Base-by-base conservation (phyloP, 2,888 invertebrate species). In the Phaonia tiefii region DNA sequence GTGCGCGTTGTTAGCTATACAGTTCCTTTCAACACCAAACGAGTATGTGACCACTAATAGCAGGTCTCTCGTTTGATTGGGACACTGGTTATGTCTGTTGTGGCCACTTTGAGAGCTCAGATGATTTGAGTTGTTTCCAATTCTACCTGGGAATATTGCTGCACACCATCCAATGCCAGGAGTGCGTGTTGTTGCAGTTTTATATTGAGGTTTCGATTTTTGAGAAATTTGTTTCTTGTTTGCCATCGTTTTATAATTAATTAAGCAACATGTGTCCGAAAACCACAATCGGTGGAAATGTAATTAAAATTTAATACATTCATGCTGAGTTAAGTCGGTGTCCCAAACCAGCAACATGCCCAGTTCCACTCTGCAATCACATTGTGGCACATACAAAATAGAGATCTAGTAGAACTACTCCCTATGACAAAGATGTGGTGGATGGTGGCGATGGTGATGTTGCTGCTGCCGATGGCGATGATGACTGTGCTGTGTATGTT, bases 281-380 rank as follows among this genome's bases (percentile, higher is more conserved):
- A 76, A 60, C 79, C 76, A 67, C 83, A 80, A 82, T 75, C 72
- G 63, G 54, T 84, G 83, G 79, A 83, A 84, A 85, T 82, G 84
- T 84, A 84, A 85, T 85, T 84, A 85, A 85, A 85, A 85, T 83
- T 85, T 84, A 85, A 85, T 85, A 82, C 84, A 80, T 82, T 77
- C 84, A 77, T 44, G 83, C 78, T 80, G 83, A 20, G 80, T 37
- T 75, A 74, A 72, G 73, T 63, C 65, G 13, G 60, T 49, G 58
- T 11, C 15, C 11, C 20, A 63, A 39, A 66, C 17, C 26, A 26
- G 15, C 11, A 13, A 22, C 7, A 2, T 10, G 65, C 65, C 3
- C 46, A 54, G 22, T 26, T 46, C 46, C 22, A 46, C 26, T 15
- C 11, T 5, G 22, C n/a, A 37, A 39, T n/a, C 17, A 65, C 20